Conservation (phyloP, 2,113 vertebrate genomes). For the Notarius lentiginosus region DNA sequence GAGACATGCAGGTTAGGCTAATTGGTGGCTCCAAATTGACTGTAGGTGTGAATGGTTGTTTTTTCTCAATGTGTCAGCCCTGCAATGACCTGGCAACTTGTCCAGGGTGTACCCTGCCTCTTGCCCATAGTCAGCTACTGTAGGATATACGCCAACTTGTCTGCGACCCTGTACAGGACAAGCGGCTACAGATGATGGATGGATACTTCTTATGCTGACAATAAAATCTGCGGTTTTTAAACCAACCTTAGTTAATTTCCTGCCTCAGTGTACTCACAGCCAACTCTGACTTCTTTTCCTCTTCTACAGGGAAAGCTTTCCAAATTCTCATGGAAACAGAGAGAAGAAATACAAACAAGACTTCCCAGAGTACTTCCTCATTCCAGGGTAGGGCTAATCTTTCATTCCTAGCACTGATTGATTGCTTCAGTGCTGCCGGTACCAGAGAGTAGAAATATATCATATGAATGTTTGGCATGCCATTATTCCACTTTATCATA, state of each 20-base stretch:
- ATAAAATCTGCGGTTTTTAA: not conserved
- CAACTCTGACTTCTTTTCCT: constrained; percentile 13
- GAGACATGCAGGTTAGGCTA: too few relatives aligned
- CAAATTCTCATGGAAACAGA: constrained; percentile 34
- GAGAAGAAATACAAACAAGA: constrained; percentile 52
- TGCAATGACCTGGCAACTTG: too few relatives aligned
- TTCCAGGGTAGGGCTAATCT: constrained; percentile 54
- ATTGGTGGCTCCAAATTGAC: too few relatives aligned
- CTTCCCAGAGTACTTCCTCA: constrained; percentile 51
- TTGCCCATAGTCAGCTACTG: too few relatives aligned
- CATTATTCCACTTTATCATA: constrained; percentile 64
- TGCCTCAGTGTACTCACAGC: not conserved
- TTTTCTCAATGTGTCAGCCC: too few relatives aligned
- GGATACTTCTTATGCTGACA: not conserved
- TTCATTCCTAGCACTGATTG: constrained; percentile 57
- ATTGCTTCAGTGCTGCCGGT: constrained; percentile 53
- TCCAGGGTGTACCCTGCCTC: too few relatives aligned
- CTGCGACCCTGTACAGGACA: too few relatives aligned
- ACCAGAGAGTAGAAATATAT: constrained; percentile 58
- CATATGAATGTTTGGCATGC: constrained; percentile 62
- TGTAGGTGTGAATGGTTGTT: too few relatives aligned
- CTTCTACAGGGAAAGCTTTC: constrained; percentile 26
- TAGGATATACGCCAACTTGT: too few relatives aligned
- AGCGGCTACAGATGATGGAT: too few relatives aligned
- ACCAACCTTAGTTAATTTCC: not conserved